Evolutionary conservation across 2,113 vertebrate species (phyloP).

Genomic region (Centropus unirufus): DNA sequence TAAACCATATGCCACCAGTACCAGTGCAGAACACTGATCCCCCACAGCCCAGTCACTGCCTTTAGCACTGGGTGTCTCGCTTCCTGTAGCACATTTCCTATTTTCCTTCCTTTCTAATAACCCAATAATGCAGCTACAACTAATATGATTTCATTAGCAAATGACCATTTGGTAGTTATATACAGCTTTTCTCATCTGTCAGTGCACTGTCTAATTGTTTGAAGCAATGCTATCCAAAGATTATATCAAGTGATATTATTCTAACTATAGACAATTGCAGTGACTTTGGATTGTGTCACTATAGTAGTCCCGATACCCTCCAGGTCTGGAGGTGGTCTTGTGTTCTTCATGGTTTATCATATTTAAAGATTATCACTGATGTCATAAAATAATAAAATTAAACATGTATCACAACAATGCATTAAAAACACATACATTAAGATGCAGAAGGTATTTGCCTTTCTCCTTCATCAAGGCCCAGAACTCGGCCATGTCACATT

Average conservation of each 20-base stretch:
- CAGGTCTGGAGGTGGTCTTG: neutral
- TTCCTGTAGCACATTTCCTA: rapidly evolving
- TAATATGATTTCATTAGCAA: neutral
- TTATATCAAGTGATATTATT: neutral
- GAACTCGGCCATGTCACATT: rapidly evolving
- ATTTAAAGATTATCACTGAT: neutral
- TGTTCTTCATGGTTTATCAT: neutral
- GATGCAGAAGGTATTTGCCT: neutral
- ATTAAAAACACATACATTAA: neutral
- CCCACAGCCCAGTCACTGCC: neutral
- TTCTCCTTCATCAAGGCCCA: neutral
- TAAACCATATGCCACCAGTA: neutral
- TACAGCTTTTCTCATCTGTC: rapidly evolving
- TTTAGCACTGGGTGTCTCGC: neutral
- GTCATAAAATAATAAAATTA: neutral
- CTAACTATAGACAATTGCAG: neutral
- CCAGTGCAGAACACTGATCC: neutral
- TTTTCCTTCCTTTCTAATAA: neutral
- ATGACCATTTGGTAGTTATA: neutral
- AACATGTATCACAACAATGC: neutral
- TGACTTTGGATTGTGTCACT: neutral
- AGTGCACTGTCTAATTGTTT: neutral
- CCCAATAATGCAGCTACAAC: neutral
- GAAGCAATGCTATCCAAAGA: neutral
- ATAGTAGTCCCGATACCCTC: neutral